phyloP scores from a whole-genome alignment of 2,888 invertebrate genomes.

The Sialis lutaria region DNA sequence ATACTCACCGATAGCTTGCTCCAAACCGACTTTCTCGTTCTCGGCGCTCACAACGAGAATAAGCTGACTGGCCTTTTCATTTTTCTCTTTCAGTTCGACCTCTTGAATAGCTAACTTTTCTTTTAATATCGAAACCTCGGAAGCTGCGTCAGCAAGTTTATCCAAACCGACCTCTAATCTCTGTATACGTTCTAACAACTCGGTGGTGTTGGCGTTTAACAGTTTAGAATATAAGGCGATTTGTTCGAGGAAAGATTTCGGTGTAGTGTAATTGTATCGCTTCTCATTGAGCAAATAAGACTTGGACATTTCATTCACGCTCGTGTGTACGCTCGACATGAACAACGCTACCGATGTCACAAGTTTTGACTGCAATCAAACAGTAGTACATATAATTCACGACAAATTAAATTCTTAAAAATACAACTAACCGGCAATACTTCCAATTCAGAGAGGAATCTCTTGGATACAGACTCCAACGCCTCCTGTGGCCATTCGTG shows the following conservation, averaged over 20 bases:
- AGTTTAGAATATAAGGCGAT: conserved; percentile 67
- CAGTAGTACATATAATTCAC: background rate
- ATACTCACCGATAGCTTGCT: conserved; percentile 53
- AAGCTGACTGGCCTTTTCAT: conserved; percentile 75
- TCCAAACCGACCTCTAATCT: conserved; percentile 77
- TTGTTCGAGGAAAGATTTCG: conserved; percentile 88
- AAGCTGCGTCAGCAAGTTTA: conserved; percentile 70
- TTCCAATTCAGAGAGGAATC: conserved; percentile 64
- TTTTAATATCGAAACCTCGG: conserved; percentile 74
- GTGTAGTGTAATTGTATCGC: conserved; percentile 90
- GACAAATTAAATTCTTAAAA: conserved; percentile 1
- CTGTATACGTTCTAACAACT: conserved; percentile 55
- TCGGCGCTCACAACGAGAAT: conserved; percentile 76
- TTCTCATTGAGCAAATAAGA: conserved; percentile 68
- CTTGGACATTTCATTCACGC: conserved; percentile 72
- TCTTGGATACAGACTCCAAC: conserved; percentile 68
- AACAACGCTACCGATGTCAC: conserved; percentile 56
- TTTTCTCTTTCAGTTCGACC: conserved; percentile 68
- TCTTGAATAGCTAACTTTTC: conserved; percentile 40
- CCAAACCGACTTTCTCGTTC: conserved; percentile 77
- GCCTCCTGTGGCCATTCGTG: conserved; percentile 93
- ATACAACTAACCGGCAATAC: conserved; percentile 40
- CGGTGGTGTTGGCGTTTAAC: conserved; percentile 43
- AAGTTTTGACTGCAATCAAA: conserved; percentile 29
- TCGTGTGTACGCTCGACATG: conserved; percentile 81